A percentile compares a stretch with the other conserved stretches of the same genome.
phyloP scores from a whole-genome alignment of 1,140 invertebrate species.

The Odontomachus brunneus region DNA sequence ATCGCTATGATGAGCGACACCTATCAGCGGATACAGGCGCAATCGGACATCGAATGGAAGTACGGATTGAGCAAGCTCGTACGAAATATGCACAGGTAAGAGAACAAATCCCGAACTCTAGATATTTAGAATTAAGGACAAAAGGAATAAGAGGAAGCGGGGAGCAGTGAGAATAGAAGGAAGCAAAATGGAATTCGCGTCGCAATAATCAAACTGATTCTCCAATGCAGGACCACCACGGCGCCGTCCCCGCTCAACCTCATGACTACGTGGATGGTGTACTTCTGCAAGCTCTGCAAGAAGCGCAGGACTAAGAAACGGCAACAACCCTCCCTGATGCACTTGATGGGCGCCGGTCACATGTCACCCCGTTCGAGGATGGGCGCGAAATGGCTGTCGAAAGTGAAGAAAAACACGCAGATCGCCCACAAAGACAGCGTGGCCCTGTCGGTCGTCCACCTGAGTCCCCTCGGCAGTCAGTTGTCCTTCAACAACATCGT shows the following conservation, averaged over 20 bases:
- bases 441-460: constrained; percentile 90
- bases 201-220: constrained; percentile 55
- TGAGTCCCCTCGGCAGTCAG: constrained; percentile 93
- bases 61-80: constrained; percentile 99
- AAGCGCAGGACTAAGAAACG: constrained; percentile 88
- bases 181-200: background rate
- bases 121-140: background rate
- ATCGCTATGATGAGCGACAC: constrained; percentile 99
- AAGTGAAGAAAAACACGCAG: constrained; percentile 90
- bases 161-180: background rate
- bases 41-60: constrained; percentile 99
- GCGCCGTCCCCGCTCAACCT: constrained; percentile 99
- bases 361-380: constrained; percentile 93
- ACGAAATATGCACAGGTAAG: constrained; percentile 96
- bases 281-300: constrained; percentile 92
- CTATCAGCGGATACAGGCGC: constrained; percentile 99
- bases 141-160: background rate
- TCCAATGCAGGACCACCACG: constrained; percentile 91
- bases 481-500: constrained; percentile 90
- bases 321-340: constrained; percentile 92
- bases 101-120: background rate
- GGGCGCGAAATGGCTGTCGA: constrained; percentile 93
- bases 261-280: constrained; percentile 96
- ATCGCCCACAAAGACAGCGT: constrained; percentile 93
- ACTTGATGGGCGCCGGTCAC: constrained; percentile 90